These are phyloP conservation scores for Ophonus ardosiacus DNA, from an alignment of 2,888 invertebrate species.

Conservation along the genomic window DNA sequence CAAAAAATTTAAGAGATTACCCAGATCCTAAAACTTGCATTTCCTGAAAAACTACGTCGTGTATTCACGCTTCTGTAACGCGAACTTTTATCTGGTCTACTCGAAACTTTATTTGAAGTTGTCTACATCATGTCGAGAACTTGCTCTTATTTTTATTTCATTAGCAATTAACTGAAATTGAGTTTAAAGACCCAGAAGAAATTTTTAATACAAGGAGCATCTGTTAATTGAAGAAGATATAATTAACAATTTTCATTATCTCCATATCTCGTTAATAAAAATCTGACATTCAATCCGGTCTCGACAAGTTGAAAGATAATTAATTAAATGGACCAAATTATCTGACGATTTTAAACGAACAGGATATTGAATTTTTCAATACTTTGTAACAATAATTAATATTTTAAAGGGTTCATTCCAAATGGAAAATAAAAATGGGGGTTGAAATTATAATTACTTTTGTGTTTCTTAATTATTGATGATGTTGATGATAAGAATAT, in stretches of 20 bases:
- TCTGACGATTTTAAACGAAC: background rate
- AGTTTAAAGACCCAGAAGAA: constrained; percentile 9
- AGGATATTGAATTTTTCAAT: background rate
- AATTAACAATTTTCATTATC: constrained; percentile 40
- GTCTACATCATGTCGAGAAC: constrained; percentile 20
- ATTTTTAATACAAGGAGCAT: constrained; percentile 16
- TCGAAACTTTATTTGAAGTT: constrained; percentile 21
- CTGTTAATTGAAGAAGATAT: constrained; percentile 37
- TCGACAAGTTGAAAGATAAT: background rate
- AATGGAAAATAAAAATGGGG: no score
- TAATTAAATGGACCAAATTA: constrained; percentile 27
- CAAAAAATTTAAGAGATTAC: no score
- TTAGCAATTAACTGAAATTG: constrained; percentile 31
- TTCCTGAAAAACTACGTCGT: background rate
- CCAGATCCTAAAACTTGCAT: background rate
- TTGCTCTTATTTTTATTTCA: constrained; percentile 23
- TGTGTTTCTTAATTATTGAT: background rate
- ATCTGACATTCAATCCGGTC: constrained; percentile 4
- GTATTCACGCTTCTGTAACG: no score
- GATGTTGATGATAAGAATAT: background rate
- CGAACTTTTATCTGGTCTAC: constrained; percentile 7
- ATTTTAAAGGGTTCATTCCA: background rate
- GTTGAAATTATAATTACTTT: no score
- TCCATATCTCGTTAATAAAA: constrained; percentile 31
- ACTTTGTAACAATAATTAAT: background rate